These are phyloP conservation scores for Hirtodrosophila confusa DNA, from an alignment of 2,888 invertebrate genomes.

Conservation along the genomic window DNA sequence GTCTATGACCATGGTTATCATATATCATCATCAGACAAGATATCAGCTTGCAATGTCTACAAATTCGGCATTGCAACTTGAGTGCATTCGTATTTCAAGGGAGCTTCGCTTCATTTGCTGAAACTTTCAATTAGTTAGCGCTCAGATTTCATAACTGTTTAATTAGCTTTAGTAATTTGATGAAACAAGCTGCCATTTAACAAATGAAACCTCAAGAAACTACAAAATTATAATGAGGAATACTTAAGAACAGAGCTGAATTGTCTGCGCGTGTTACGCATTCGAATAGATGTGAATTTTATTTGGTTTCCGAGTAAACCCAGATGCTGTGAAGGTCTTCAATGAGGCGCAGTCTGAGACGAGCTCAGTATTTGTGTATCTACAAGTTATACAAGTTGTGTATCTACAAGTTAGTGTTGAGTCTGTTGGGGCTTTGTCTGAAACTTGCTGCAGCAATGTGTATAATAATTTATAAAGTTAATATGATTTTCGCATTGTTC, in stretches of 20 bases:
- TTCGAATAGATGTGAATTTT: constrained; percentile 19
- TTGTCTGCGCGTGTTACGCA: too few species aligned
- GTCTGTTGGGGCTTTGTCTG: constrained; percentile 10
- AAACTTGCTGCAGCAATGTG: constrained; percentile 26
- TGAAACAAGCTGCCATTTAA: constrained; percentile 26
- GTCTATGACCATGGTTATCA: constrained; percentile 8
- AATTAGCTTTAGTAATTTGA: constrained; percentile 31
- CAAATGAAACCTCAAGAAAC: constrained; percentile 14
- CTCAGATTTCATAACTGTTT: constrained; percentile 24
- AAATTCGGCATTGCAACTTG: constrained; percentile 56
- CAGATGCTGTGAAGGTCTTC: constrained; percentile 53
- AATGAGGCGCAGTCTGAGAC: constrained; percentile 33
- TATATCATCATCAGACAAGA: constrained; percentile 4
- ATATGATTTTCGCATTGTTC: constrained; percentile 33
- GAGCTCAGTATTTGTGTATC: constrained; percentile 28
- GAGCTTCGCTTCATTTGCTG: background rate
- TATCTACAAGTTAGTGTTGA: constrained; percentile 44
- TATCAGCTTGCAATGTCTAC: constrained; percentile 2
- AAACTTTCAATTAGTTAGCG: background rate
- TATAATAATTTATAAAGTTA: constrained; percentile 37
- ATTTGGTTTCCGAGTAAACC: constrained; percentile 37
- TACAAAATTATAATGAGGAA: constrained; percentile 3
- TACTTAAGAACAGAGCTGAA: constrained; percentile 7
- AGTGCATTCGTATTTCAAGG: constrained; percentile 44
- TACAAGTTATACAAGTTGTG: constrained; percentile 26